Evolutionary conservation across 2,113 vertebrate species (phyloP).

Genomic region (Xyliphius kryptos): DNA sequence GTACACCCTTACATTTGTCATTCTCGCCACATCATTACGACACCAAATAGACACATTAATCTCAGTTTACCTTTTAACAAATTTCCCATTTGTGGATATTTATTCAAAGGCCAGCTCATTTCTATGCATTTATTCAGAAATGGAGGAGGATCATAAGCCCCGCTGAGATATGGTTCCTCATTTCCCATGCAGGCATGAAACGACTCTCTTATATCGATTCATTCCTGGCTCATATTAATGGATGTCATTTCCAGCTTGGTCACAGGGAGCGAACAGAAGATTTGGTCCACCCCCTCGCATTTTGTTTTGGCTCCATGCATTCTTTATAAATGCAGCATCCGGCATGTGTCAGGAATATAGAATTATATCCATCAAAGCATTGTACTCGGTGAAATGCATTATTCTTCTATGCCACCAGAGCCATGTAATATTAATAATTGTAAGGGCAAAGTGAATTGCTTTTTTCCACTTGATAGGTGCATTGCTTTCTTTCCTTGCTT

Average conservation of each 20-base stretch:
- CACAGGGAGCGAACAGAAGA: conserved; percentile 17
- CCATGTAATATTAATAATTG: conserved; percentile 36
- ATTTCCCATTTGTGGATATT: conserved; percentile 58
- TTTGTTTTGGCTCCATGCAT: conserved; percentile 18
- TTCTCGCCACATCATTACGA: conserved; percentile 47
- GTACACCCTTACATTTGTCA: conserved; percentile 10
- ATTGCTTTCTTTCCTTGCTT: conserved; percentile 12
- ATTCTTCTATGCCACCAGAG: conserved; percentile 15
- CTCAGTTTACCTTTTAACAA: conserved; percentile 56
- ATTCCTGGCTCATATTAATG: conserved; percentile 41
- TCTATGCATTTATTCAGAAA: conserved; percentile 42
- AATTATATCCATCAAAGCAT: conserved; percentile 32
- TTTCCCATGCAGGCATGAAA: conserved; percentile 55
- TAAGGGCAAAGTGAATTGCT: conserved; percentile 34
- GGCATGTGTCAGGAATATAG: conserved; percentile 19
- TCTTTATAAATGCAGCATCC: conserved; percentile 23
- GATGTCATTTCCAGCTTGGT: conserved; percentile 36
- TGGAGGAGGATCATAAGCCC: conserved; percentile 31
- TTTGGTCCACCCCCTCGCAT: conserved; percentile 24
- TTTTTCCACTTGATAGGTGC: conserved; percentile 34
- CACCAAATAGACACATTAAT: conserved; percentile 52
- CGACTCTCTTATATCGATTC: conserved; percentile 44
- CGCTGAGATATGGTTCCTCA: conserved; percentile 46
- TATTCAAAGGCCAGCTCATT: conserved; percentile 54
- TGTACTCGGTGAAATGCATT: conserved; percentile 25